Base-by-base conservation (phyloP, 2,113 vertebrate genomes). In the Amazona guildingii region DNA sequence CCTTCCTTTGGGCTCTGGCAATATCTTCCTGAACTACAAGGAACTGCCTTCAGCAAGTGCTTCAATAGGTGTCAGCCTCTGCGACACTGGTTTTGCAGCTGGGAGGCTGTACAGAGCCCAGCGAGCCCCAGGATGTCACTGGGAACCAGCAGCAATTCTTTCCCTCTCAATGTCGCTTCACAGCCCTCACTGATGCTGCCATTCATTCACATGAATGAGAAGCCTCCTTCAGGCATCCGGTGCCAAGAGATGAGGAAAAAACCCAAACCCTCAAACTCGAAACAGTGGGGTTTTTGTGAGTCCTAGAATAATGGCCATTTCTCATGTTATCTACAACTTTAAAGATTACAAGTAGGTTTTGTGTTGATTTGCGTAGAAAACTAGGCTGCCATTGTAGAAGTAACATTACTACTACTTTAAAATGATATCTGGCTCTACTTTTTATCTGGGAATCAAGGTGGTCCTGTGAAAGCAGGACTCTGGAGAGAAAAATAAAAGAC, bases 101-200 rank as follows among this genome's bases (percentile, higher is more conserved):
- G 75, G 35, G 57, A 55, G 28, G 76, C 35, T 33, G 55, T 0
- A 2, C 19, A 48, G 59, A 48, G 64, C 76, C 81, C 83, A 33
- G 59, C 0, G 2, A 16, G 14, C 16, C 62, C 33, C 55, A 29
- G 33, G 28, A 5, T 0, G 3, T 3, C 37, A 9, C 66, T 79
- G 57, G 57, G 64, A 85, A 78, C 16, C 54, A 77, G 73, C 49
- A 69, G 39, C 59, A 39, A 48, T 55, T 72, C 74, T 24, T 70
- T 14, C 31, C n/a, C 35, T 49, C 57, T 57, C 59, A 28, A 2
- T 25, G 69, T 13, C 10, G 1, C 64, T 13, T 83, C 77, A 44
- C 39, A 84, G 55, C 61, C 43, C n/a, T 8, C 4, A 2, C 63
- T 44, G 83, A 24, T 3, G 24, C 6, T 0, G 1, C 37, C n/a